Evolutionary conservation across 2,888 invertebrate genomes (phyloP).

Genomic region (Campopleginae sp.): DNA sequence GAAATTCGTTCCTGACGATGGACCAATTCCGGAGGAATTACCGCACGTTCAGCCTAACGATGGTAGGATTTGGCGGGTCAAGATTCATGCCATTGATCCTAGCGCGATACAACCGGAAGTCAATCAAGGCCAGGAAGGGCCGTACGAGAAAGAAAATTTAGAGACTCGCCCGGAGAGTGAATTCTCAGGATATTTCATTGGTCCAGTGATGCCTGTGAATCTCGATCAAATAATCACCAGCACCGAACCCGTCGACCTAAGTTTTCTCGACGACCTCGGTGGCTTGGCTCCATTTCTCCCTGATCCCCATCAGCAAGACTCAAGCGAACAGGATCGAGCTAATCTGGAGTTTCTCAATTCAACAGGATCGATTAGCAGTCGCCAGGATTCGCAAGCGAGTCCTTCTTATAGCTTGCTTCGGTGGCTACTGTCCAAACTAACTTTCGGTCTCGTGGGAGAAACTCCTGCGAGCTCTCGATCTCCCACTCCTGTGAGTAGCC

Average conservation of each 20-base stretch:
- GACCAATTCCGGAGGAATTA: not conserved
- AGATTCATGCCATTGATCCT: constrained; percentile 67
- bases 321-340: no score
- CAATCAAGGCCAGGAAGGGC: not conserved
- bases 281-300: constrained; percentile 67
- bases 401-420: constrained; percentile 38
- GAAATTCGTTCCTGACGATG: not conserved
- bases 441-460: constrained; percentile 50
- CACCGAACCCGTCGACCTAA: constrained; percentile 55
- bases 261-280: constrained; percentile 69
- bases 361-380: not conserved
- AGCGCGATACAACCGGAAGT: constrained; percentile 55
- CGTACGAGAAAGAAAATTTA: not conserved
- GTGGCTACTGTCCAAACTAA: constrained; percentile 44
- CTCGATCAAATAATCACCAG: constrained; percentile 12
- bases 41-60: constrained; percentile 61
- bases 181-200: constrained; percentile 13
- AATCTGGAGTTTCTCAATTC: not conserved
- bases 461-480: constrained; percentile 4
- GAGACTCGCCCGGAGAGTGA: not conserved
- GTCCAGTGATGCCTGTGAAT: not conserved
- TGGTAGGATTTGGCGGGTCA: constrained; percentile 71
- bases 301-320: constrained; percentile 35
- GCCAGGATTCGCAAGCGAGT: not conserved
- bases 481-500: not conserved